Conservation (phyloP, 2,113 vertebrate species). For the Butorides virescens region DNA sequence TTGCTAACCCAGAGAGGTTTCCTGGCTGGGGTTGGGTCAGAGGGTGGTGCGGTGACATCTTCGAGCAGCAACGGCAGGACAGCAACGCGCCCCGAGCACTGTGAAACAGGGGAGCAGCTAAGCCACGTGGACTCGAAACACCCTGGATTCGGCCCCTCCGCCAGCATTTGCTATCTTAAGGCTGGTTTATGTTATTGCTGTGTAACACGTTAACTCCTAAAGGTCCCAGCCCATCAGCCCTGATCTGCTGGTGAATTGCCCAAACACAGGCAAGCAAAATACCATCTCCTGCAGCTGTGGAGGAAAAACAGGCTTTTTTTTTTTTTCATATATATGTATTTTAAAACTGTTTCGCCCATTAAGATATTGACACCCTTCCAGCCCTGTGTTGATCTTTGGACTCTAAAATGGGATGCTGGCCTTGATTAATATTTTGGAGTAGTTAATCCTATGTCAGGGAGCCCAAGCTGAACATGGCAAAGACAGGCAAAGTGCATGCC, state of each 20-base stretch:
- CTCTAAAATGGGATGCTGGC: not conserved
- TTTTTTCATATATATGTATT: not conserved
- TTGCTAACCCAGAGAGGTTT: not conserved
- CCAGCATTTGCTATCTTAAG: not conserved
- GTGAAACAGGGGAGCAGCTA: not conserved
- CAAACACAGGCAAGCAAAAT: not conserved
- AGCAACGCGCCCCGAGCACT: fast-evolving
- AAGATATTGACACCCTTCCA: not conserved
- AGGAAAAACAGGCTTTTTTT: not conserved
- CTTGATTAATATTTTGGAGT: not conserved
- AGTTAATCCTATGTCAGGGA: not conserved
- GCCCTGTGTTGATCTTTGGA: not conserved
- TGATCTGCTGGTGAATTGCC: not conserved
- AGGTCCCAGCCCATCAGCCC: not conserved
- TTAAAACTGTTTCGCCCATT: not conserved
- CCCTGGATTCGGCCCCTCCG: not conserved
- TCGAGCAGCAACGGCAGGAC: not conserved
- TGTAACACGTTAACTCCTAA: slow-evolving; percentile 18
- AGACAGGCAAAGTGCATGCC: not conserved
- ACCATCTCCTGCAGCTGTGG: not conserved
- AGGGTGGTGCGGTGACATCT: not conserved
- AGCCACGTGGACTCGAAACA: not conserved
- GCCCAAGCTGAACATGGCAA: not conserved
- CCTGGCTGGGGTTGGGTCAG: not conserved
- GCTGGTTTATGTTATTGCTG: not conserved